These are phyloP conservation scores for Crematogaster levior DNA, from an alignment of 2,888 invertebrate species.

Conservation along the genomic window DNA sequence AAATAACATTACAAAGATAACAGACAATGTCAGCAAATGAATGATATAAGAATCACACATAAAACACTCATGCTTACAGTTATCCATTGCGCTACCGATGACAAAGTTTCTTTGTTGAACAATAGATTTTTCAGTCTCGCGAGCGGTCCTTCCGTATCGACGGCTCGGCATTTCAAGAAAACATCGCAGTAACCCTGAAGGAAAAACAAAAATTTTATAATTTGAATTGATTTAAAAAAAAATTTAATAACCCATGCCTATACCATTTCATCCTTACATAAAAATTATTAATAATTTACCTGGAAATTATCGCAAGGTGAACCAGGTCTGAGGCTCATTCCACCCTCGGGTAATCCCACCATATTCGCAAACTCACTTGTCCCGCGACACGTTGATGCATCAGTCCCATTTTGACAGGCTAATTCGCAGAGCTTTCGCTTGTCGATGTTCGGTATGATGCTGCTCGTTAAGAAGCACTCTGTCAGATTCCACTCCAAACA, in stretches of 20 bases:
- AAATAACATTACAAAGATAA: slow-evolving; percentile 33
- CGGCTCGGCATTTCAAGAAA: slow-evolving; percentile 98
- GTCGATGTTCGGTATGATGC: slow-evolving; percentile 91
- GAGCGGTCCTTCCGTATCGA: slow-evolving; percentile 99
- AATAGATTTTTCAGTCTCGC: slow-evolving; percentile 98
- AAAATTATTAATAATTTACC: slow-evolving; percentile 84
- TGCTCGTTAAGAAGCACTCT: slow-evolving; percentile 97
- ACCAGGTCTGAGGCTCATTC: slow-evolving; percentile 96
- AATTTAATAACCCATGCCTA: neutral
- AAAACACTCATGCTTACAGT: slow-evolving; percentile 87
- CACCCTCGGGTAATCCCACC: slow-evolving; percentile 91
- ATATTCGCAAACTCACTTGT: slow-evolving; percentile 94
- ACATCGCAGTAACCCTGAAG: slow-evolving; percentile 99
- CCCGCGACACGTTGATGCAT: slow-evolving; percentile 91
- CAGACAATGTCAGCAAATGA: slow-evolving; percentile 5
- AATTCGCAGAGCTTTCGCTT: slow-evolving; percentile 97
- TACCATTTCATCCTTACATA: neutral
- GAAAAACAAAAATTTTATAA: neutral
- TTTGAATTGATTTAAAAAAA: neutral
- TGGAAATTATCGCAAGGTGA: slow-evolving; percentile 99
- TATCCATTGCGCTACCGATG: slow-evolving; percentile 96
- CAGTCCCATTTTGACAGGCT: slow-evolving; percentile 96
- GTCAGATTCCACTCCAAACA: slow-evolving; percentile 97
- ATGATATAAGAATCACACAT: neutral
- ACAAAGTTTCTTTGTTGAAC: slow-evolving; percentile 95